A percentile compares a stretch with the other conserved stretches of the same genome.
These are phyloP conservation scores for Drosophila murphyi DNA, from an alignment of 1,140 invertebrate species.

Conservation along the genomic window DNA sequence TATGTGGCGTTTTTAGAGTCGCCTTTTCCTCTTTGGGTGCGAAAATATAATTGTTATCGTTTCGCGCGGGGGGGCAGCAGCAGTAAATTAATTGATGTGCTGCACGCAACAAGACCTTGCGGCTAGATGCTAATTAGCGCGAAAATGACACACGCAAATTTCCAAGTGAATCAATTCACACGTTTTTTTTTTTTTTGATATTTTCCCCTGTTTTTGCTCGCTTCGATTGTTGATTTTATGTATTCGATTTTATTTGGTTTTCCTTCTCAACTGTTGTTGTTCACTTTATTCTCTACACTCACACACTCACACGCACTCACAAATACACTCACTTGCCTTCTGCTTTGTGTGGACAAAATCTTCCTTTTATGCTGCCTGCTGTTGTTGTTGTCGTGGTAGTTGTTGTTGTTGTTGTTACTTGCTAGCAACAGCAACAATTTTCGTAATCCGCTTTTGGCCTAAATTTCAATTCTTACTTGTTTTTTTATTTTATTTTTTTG, in stretches of 20 bases:
- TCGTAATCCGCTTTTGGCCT: constrained; percentile 77
- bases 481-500: constrained; percentile 37
- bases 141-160: constrained; percentile 60
- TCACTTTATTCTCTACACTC: constrained; percentile 35
- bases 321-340: constrained; percentile 11
- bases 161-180: constrained; percentile 64
- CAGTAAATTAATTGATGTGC: constrained; percentile 72
- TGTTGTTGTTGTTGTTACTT: constrained; percentile 17
- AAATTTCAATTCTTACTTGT: constrained; percentile 75
- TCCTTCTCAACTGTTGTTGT: constrained; percentile 30
- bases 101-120: constrained; percentile 49
- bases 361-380: constrained; percentile 50
- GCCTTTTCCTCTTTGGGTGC: neutral
- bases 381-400: constrained; percentile 33
- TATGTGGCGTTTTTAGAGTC: constrained; percentile 1
- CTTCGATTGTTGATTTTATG: constrained; percentile 16
- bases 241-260: constrained; percentile 24
- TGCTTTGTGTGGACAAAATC: constrained; percentile 24
- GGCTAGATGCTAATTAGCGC: constrained; percentile 57
- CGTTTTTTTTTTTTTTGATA: neutral
- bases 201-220: no score
- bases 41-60: constrained; percentile 8
- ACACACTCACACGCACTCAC: constrained; percentile 15
- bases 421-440: constrained; percentile 45
- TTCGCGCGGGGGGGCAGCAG: neutral